Conservation (phyloP, 1,140 invertebrate species). For the Drosophila rufa region DNA sequence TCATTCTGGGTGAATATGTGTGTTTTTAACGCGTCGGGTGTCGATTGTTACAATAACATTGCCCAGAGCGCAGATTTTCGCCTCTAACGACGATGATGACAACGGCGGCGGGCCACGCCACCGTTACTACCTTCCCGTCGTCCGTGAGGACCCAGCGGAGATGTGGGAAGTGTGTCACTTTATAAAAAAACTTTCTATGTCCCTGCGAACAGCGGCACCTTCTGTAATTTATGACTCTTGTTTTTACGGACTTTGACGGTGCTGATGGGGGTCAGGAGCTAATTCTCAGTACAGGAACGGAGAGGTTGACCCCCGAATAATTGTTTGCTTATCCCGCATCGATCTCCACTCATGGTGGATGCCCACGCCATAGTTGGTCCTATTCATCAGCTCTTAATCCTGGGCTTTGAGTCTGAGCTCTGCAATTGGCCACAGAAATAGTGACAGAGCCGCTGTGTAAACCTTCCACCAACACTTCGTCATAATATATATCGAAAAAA, state of each 20-base stretch:
- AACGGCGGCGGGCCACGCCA: slow-evolving; percentile 27
- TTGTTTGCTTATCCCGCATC: slow-evolving; percentile 11
- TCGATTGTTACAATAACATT: slow-evolving; percentile 81
- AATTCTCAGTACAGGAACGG: background rate
- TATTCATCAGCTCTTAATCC: slow-evolving; percentile 31
- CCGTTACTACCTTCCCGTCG: slow-evolving; percentile 11
- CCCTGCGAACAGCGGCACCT: slow-evolving; percentile 60
- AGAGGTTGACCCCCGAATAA: slow-evolving; percentile 8
- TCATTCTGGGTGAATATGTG: slow-evolving; percentile 28
- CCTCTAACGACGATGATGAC: slow-evolving; percentile 64
- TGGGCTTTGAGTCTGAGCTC: slow-evolving; percentile 8
- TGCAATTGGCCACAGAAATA: slow-evolving; percentile 17
- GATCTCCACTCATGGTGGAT: background rate
- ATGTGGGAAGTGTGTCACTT: slow-evolving; percentile 65
- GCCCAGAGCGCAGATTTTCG: slow-evolving; percentile 75
- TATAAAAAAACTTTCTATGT: slow-evolving; percentile 50
- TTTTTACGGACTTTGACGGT: slow-evolving; percentile 29
- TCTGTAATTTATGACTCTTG: slow-evolving; percentile 70
- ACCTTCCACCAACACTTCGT: slow-evolving; percentile 23
- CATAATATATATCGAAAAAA: slow-evolving; percentile 18
- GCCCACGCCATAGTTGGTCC: slow-evolving; percentile 1
- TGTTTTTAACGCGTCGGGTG: slow-evolving; percentile 66
- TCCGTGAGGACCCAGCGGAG: slow-evolving; percentile 20
- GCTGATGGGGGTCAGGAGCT: slow-evolving; percentile 7
- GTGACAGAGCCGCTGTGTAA: slow-evolving; percentile 45